Conservation (phyloP, 2,113 vertebrate species). For the Neolamprologus modestus region DNA sequence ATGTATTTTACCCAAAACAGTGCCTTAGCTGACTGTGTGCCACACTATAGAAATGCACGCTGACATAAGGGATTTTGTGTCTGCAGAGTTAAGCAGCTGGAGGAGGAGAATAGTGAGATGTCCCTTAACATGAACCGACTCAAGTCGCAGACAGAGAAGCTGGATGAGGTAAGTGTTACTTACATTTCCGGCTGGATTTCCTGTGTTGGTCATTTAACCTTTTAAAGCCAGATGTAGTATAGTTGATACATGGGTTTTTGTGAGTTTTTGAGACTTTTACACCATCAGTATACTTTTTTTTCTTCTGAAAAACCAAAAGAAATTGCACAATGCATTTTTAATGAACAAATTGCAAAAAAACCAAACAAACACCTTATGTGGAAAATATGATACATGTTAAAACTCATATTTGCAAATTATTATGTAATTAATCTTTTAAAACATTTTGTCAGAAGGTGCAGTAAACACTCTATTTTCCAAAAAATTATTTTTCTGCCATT, state of each 20-base stretch:
- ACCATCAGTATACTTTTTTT: neutral
- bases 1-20: neutral
- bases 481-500: neutral
- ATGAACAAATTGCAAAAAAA: neutral
- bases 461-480: neutral
- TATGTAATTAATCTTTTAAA: neutral
- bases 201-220: neutral
- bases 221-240: neutral
- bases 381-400: neutral
- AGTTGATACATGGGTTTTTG: neutral
- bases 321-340: neutral
- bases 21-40: neutral
- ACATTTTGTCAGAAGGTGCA: neutral
- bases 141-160: constrained; percentile 85
- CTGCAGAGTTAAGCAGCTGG: constrained; percentile 82
- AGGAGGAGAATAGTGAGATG: constrained; percentile 87
- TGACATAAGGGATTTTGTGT: neutral
- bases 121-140: constrained; percentile 75
- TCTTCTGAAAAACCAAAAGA: neutral
- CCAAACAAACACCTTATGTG: neutral
- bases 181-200: neutral
- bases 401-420: neutral
- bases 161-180: constrained; percentile 82
- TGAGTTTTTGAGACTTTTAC: neutral
- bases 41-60: neutral